These are phyloP conservation scores for Phymorhynchus buccinoides DNA, from an alignment of 1,140 invertebrate genomes.

Conservation along the genomic window DNA sequence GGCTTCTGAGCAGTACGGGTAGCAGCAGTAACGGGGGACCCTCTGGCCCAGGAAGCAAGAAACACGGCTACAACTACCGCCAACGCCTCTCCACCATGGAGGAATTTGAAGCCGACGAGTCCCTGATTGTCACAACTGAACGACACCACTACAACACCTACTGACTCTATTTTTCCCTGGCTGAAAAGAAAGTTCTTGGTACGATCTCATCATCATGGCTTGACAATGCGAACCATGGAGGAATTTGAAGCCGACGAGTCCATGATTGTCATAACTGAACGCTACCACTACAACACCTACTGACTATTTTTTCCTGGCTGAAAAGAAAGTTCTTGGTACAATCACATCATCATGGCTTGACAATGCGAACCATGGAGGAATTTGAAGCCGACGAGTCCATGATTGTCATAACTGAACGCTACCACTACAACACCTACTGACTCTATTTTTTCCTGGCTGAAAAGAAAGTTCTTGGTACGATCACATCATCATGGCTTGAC, in stretches of 20 bases:
- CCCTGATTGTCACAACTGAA: slow-evolving; percentile 26
- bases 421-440: slow-evolving; percentile 15
- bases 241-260: neutral
- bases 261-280: neutral
- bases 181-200: neutral
- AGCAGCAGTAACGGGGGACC: neutral
- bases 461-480: neutral
- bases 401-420: slow-evolving; percentile 3
- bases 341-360: no score
- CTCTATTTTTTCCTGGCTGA: neutral
- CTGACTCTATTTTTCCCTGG: neutral
- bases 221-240: no score
- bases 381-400: slow-evolving; percentile 40
- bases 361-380: slow-evolving; percentile 49
- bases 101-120: slow-evolving; percentile 41
- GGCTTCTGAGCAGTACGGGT: neutral
- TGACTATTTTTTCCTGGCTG: neutral
- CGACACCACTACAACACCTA: slow-evolving; percentile 2
- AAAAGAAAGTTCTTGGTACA: neutral
- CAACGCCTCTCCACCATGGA: slow-evolving; percentile 46
- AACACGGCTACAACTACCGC: slow-evolving; percentile 34
- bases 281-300: neutral
- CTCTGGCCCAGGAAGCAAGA: slow-evolving; percentile 31
- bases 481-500: no score
- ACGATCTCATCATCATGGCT: no score